Conservation (phyloP, 2,113 vertebrate species). For the Pseudois nayaur region DNA sequence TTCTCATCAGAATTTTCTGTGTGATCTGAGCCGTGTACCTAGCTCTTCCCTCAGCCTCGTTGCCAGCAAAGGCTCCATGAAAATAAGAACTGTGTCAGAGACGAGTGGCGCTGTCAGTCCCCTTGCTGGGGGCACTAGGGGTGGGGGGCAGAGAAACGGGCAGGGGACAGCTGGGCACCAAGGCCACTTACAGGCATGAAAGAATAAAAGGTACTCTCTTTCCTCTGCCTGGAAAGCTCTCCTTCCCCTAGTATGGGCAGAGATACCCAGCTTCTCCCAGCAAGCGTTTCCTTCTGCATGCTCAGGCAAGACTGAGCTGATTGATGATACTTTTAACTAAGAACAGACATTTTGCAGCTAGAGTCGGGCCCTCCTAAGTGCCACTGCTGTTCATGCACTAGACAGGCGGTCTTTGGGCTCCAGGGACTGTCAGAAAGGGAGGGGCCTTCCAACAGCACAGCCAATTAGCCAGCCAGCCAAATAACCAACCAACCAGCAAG, state of each 20-base stretch:
- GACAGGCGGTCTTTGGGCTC: neutral
- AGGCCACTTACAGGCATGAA: neutral
- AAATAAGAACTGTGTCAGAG: neutral
- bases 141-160: rapidly evolving
- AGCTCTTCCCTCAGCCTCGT: neutral
- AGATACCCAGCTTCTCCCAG: neutral
- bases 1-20: neutral
- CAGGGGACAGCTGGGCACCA: neutral
- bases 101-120: neutral
- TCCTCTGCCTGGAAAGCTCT: neutral
- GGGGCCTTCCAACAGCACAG: neutral
- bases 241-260: neutral
- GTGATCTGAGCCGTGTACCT: neutral
- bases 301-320: neutral
- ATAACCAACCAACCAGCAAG: neutral
- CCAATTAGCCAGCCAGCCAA: neutral
- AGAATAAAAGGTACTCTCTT: neutral
- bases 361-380: neutral
- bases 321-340: neutral
- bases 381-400: neutral
- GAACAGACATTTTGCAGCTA: neutral
- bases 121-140: rapidly evolving
- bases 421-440: neutral
- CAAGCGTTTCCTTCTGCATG: neutral
- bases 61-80: neutral